Percentiles rank a stretch among this genome's conserved stretches.
Conservation (phyloP, 1,140 invertebrate genomes). For the Proales similis region DNA sequence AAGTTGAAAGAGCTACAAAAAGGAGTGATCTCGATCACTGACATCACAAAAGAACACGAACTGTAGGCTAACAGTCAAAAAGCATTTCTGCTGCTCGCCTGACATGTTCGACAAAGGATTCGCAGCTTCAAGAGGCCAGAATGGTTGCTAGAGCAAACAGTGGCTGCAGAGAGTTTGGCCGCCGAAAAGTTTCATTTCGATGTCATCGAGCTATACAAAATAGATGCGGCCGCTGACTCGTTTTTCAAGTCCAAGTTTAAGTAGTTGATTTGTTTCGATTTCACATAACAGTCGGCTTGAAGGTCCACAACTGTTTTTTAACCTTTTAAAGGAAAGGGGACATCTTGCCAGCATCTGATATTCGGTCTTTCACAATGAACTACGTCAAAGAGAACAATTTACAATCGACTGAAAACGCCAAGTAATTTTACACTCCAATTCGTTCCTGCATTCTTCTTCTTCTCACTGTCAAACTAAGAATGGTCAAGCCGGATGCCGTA, state of each 20-base stretch:
- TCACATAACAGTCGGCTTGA: too few species aligned
- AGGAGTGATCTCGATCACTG: constrained; percentile 33
- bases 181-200: constrained; percentile 2
- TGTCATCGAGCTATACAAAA: constrained; percentile 21
- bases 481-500: not conserved
- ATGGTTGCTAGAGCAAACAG: constrained; percentile 36
- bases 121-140: constrained; percentile 31
- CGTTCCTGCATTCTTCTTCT: not conserved
- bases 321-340: too few species aligned
- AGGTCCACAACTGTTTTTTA: too few species aligned
- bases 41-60: constrained; percentile 31
- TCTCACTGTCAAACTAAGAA: not conserved
- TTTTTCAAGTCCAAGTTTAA: constrained; percentile 14
- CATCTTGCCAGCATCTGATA: constrained; percentile 3
- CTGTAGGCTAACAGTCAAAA: constrained; percentile 2
- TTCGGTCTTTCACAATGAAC: constrained; percentile 29
- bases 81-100: constrained; percentile 1
- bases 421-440: not conserved
- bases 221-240: constrained; percentile 22
- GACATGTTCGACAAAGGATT: not conserved
- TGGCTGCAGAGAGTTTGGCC: not conserved
- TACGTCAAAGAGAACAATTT: constrained; percentile 27
- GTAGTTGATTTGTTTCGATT: too few species aligned
- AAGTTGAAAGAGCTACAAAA: constrained; percentile 28
- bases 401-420: not conserved